Conservation (phyloP, 2,113 vertebrate genomes). For the Ptychochromis oligacanthus region DNA sequence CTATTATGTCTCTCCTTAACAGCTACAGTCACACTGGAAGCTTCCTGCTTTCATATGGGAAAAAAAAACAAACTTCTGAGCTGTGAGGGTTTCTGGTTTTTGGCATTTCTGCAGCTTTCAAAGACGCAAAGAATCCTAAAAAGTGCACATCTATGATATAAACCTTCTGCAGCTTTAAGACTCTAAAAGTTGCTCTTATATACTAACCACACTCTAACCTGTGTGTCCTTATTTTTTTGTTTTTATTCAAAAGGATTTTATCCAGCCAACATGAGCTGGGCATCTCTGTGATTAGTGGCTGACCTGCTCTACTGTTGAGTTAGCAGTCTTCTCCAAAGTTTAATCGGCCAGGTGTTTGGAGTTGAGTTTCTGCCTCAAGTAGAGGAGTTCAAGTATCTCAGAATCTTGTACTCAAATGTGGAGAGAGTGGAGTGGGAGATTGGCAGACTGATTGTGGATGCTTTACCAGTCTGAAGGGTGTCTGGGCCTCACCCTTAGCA, state of each 20-base stretch:
- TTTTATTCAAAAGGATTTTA: no score
- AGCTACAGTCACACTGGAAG: background rate
- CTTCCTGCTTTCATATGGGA: background rate
- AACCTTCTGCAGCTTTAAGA: background rate
- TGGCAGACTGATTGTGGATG: background rate
- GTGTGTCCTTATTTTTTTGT: no score
- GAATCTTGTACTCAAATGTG: background rate
- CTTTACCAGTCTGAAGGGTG: background rate
- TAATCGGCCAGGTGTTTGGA: background rate
- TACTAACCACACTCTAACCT: background rate
- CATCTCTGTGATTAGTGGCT: no score
- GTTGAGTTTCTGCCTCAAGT: no score
- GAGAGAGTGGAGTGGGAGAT: background rate
- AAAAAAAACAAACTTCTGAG: background rate
- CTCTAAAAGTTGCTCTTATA: background rate
- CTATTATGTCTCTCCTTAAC: background rate
- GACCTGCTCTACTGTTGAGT: no score
- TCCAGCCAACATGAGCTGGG: no score
- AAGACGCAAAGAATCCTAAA: background rate
- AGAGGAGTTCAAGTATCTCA: background rate
- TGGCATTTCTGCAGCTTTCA: background rate
- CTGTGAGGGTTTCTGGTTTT: background rate
- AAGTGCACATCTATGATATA: background rate
- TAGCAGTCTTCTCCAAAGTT: background rate
- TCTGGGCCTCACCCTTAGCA: background rate